Evolutionary conservation across 2,113 vertebrate genomes (phyloP), one percentile per base, ranked within the genome.

Genomic region (Strix aluco): DNA sequence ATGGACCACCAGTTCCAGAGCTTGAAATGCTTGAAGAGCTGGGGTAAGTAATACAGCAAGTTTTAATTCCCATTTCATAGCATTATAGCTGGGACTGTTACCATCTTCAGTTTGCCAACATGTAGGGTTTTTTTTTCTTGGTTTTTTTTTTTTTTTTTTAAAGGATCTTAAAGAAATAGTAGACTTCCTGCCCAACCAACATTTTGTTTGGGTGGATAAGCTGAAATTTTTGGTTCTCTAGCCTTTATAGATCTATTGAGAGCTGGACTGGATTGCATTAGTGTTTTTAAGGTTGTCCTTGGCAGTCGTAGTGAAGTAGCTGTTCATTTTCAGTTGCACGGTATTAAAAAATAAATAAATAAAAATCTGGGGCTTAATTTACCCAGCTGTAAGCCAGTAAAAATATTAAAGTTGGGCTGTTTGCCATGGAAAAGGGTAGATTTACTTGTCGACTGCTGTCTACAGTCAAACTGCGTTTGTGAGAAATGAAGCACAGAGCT

Each of bases 1-100:
- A 97, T 4, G 99, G 99, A 73, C 99, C 99, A 6, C 91, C 90
- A 8, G 98, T 99, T 90, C 99, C 99, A 81, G 98, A 99, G 52
- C 96, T 98, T 95, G 99, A 99, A 85, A 97, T 98, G 85, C 97
- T 99, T 65, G 98, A 98, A 94, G 98, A 97, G 97, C 97, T 98
- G 21, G 99, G 99, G 99, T 99, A 98, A 98, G 98, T 94, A 73
- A 80, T 42, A n/a, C 47, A 42, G 66, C 25, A 3, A 84, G 51
- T 66, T 96, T 96, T 91, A 81, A 92, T 95, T 86, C 70, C 79
- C 36, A 47, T 94, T 91, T 95, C 86, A 88, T 58, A 77, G 86
- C 34, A 40, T 82, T 84, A 14, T 42, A 91, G 30, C 82, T 72
- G 70, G 70, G 55, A 73, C 83, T 75, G 23, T 87, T 90, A 91